Base-by-base conservation (phyloP, 2,888 invertebrate species). In the Pheosia tremula region DNA sequence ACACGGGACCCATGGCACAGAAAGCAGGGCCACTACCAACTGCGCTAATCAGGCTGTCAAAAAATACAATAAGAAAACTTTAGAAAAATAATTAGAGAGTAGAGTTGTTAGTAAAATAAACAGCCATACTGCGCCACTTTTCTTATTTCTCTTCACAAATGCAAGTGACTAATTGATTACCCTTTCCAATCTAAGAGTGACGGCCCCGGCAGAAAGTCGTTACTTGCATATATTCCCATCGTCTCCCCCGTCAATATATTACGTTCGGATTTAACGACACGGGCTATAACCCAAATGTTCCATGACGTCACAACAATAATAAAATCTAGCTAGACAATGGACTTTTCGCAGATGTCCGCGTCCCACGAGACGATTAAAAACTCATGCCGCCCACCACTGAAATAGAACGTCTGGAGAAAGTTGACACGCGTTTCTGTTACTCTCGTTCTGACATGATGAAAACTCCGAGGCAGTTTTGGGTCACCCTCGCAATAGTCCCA, bases 341-440 rank as follows among this genome's bases (percentile, higher is more conserved):
- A 68, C 75, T 78, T 82, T 78, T 80, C 75, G 66, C 83, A 83
- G 79, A 79, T 80, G 84, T 71, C 59, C 47, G 68, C 62, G 67
- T 65, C 69, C 61, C 47, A 71, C 65, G 68, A 71, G 72, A 75
- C 76, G 83, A 87, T 87, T 84, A 84, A 85, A 83, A 84, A 85
- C 82, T 77, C 66, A 86, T 86, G 85, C 83, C 85, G 69, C 78
- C 59, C 67, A 38, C 61, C 63, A 81, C 87, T 77, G 81, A 91
- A 91, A 91, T 91, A 91, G 90, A 86, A 81, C 80, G 71, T 73
- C 65, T 69, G 79, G 89, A 85, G 89, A 91, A 90, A 91, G 89
- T 85, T 86, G 87, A 87, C 88, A 87, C 85, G 82, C 68, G 81
- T 78, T 78, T 75, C 69, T 79, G 81, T 81, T 83, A 79, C 82